phyloP scores from a whole-genome alignment of 1,140 invertebrate genomes.

The Callitettix versicolor region DNA sequence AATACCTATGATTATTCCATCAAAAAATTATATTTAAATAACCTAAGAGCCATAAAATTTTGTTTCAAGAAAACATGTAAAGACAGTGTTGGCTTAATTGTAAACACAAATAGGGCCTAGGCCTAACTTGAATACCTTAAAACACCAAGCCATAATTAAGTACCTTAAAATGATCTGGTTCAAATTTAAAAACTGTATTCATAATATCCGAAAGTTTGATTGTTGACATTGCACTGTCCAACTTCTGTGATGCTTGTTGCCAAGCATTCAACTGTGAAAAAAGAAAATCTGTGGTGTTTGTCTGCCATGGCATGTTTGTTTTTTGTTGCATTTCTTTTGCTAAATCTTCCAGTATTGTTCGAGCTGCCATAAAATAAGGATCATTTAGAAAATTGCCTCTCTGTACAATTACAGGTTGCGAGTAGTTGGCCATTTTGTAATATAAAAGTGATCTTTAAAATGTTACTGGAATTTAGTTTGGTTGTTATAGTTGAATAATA shows the following conservation, averaged over 20 bases:
- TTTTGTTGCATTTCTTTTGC: not conserved
- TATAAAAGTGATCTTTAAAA: too few relatives aligned
- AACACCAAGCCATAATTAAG: too few relatives aligned
- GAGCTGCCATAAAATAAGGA: constrained; percentile 2
- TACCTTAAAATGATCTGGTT: constrained; percentile 1
- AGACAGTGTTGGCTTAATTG: too few relatives aligned
- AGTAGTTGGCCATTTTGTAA: not conserved
- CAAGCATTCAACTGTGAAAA: not conserved
- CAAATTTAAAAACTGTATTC: not conserved
- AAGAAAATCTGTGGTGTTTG: not conserved
- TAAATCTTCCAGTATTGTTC: not conserved
- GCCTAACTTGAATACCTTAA: too few relatives aligned
- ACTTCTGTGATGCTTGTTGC: constrained; percentile 2
- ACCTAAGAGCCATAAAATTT: too few relatives aligned
- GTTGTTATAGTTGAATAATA: too few relatives aligned
- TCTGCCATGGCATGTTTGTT: not conserved
- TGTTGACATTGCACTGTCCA: not conserved
- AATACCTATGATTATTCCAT: too few relatives aligned
- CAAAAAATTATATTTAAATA: too few relatives aligned
- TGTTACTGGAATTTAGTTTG: too few relatives aligned
- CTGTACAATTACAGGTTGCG: not conserved
- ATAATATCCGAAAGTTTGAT: not conserved
- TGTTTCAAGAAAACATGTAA: too few relatives aligned
- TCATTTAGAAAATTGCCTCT: constrained; percentile 7
- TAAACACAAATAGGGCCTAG: too few relatives aligned